Percentiles rank a stretch among this genome's conserved stretches.
These are phyloP conservation scores for Loripinus fragilis DNA, from an alignment of 2,888 invertebrate species.

Conservation along the genomic window DNA sequence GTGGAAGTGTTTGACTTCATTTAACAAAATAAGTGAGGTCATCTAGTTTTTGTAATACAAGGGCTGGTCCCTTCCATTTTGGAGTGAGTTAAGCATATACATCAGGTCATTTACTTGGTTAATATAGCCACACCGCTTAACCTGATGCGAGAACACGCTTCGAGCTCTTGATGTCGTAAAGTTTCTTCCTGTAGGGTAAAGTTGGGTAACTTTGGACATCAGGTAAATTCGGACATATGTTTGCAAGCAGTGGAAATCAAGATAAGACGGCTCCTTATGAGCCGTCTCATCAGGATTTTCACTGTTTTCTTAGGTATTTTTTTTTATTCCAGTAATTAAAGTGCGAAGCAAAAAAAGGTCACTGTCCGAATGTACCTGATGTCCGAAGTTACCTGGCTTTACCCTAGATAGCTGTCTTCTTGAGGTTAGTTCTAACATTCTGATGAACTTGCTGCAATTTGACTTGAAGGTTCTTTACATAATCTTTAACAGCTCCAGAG, in stretches of 20 bases:
- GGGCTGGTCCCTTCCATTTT: neutral
- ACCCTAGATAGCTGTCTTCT: no score
- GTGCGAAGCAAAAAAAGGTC: no score
- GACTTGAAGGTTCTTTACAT: neutral
- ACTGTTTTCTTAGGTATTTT: no score
- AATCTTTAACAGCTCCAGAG: neutral
- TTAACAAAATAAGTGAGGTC: neutral
- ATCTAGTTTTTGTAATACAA: neutral
- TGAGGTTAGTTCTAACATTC: neutral
- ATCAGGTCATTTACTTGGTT: neutral
- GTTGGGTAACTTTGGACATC: no score
- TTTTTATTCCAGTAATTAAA: no score
- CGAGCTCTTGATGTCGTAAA: neutral
- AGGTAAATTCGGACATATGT: no score
- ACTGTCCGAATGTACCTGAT: no score
- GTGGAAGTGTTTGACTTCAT: no score
- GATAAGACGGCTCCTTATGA: no score
- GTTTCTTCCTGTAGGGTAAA: neutral
- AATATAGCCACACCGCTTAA: neutral
- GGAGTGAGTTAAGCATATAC: neutral
- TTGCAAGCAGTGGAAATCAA: no score
- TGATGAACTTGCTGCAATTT: neutral
- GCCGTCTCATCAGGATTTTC: no score
- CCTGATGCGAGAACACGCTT: neutral
- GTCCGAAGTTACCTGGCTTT: no score